Conservation (phyloP, 64 coral and sea anemone genomes). For the Stylophora pistillata region DNA sequence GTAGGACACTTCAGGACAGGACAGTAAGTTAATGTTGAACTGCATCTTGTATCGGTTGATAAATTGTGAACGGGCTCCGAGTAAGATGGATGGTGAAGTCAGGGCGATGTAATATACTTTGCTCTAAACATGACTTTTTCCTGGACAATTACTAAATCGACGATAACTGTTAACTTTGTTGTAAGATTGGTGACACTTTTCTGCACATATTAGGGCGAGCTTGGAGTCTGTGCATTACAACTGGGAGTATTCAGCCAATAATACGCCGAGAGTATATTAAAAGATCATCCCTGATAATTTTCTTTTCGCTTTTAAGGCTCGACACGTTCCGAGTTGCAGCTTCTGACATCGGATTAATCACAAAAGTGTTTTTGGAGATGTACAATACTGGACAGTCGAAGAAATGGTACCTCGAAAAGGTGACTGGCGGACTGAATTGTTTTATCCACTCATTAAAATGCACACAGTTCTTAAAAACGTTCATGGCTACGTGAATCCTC, state of each 20-base stretch:
- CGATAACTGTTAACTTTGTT: too few species aligned
- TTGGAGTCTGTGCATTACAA: too few species aligned
- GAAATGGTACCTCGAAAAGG: slow-evolving; percentile 85
- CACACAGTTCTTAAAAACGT: neutral
- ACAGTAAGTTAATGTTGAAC: slow-evolving; percentile 61
- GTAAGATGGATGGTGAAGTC: too few species aligned
- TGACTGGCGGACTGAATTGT: neutral
- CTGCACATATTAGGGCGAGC: too few species aligned
- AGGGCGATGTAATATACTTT: too few species aligned
- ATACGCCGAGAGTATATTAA: too few species aligned
- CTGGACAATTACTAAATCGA: neutral
- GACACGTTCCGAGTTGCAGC: slow-evolving; percentile 84
- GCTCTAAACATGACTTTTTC: neutral
- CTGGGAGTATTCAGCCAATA: too few species aligned
- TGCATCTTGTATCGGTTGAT: neutral
- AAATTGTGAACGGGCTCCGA: too few species aligned
- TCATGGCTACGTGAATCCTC: neutral
- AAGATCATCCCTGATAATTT: neutral
- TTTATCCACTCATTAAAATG: neutral
- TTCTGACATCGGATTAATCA: slow-evolving; percentile 70
- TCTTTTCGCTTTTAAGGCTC: slow-evolving; percentile 31
- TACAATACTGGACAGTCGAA: slow-evolving; percentile 75
- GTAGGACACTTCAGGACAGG: slow-evolving; percentile 70
- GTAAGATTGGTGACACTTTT: too few species aligned
- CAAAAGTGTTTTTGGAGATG: slow-evolving; percentile 61